phyloP scores from a whole-genome alignment of 1,140 invertebrate genomes.

The Tetramorium parvispinum region DNA sequence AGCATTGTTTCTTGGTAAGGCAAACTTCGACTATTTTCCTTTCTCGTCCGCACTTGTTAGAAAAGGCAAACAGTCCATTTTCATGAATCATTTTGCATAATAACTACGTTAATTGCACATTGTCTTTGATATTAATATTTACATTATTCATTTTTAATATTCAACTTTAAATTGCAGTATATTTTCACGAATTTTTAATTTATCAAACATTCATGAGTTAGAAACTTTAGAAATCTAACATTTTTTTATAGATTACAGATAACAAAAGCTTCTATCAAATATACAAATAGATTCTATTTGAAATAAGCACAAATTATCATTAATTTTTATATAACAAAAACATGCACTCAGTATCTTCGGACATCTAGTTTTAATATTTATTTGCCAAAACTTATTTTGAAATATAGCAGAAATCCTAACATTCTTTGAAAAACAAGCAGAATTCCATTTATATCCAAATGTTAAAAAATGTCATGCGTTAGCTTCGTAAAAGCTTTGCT shows the following conservation, averaged over 20 bases:
- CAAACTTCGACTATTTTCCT: conserved; percentile 47
- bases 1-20: conserved; percentile 51
- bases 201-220: not conserved
- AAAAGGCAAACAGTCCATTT: conserved; percentile 11
- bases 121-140: conserved; percentile 5
- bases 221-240: not conserved
- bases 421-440: not conserved
- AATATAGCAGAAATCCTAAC: too few relatives aligned
- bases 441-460: not conserved
- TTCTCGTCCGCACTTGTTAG: not conserved
- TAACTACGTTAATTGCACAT: not conserved
- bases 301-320: not conserved
- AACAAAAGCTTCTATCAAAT: not conserved
- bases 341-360: not conserved
- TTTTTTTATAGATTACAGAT: not conserved
- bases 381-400: not conserved
- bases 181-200: not conserved
- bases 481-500: not conserved
- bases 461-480: not conserved
- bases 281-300: not conserved
- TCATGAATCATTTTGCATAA: conserved; percentile 16
- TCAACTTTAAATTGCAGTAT: not conserved
- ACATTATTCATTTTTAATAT: not conserved
- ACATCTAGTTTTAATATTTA: not conserved
- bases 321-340: not conserved